Base-by-base conservation (phyloP, 2,113 vertebrate genomes). In the Cavia aperea region DNA sequence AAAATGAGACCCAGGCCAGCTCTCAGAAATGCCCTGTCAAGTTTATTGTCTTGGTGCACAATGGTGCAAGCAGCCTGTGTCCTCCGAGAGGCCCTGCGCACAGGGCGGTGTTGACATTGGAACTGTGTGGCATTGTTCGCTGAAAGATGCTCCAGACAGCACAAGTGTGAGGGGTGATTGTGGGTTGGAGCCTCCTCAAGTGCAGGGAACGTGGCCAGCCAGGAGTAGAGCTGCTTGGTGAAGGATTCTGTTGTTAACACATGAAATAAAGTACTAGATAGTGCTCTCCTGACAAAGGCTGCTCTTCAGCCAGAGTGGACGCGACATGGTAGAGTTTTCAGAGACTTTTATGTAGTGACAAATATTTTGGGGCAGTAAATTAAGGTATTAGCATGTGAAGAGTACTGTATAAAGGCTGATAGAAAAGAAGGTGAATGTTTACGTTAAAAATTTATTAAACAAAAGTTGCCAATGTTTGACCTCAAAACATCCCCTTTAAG, bases 241-340 rank as follows among this genome's bases (percentile, higher is more conserved):
- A 95, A 91, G 46, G 94, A 39, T 43, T 68, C 91, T 87, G 92
- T 95, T 97, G 96, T 97, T 43, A 1, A 1, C 33, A 18, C 0
- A 2, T 65, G 77, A 89, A 79, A 93, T 84, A 33, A 94, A 91
- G 81, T 49, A 78, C 91, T 91, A 60, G 54, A 87, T 11, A 72
- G 46, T 56, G n/a, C 60, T 88, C 63, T 78, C 14, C 3, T 77
- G 36, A 95, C 88, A 93, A 90, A 91, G 82, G 77, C 1, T 54
- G 63, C 39, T 84, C 33, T 90, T 89, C 29, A 63, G 54, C 63
- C 46, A 77, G 33, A 84, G 60, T 66, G 46, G 15, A 58, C n/a
- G 9, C 26, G 43, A 72, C 51, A 16, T 31, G n/a, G 65, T 75
- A 73, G 78, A 62, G 46, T 72, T 88, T 90, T 39, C 43, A 89